These are phyloP conservation scores for Malacoctenus gilli DNA, from an alignment of 2,797 vertebrate species.

Conservation along the genomic window DNA sequence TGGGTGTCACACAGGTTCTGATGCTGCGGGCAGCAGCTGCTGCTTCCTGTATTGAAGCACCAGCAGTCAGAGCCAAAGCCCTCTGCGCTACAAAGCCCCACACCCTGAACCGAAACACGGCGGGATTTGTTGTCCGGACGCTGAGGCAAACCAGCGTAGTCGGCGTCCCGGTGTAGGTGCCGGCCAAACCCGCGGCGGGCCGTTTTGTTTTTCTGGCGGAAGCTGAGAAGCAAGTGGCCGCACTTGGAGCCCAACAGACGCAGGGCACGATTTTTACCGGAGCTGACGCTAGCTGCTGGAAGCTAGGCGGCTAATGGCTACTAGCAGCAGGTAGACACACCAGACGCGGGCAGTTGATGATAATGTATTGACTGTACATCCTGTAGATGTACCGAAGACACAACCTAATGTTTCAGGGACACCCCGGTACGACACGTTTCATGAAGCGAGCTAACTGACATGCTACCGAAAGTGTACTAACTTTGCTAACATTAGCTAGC, in stretches of 20 bases:
- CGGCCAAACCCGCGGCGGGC: constrained; percentile 26
- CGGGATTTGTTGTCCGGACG: constrained; percentile 23
- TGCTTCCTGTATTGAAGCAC: constrained; percentile 80
- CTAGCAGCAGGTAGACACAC: constrained; percentile 64
- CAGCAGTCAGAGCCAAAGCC: constrained; percentile 40
- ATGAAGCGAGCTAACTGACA: constrained; percentile 47
- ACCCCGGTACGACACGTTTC: constrained; percentile 33
- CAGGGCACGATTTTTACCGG: constrained; percentile 54
- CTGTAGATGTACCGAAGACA: constrained; percentile 20
- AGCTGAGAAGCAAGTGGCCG: constrained; percentile 35
- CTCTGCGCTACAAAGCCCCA: constrained; percentile 27
- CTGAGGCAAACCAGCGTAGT: constrained; percentile 19
- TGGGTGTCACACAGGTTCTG: constrained; percentile 62
- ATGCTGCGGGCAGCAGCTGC: constrained; percentile 72
- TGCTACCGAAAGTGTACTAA: constrained; percentile 57
- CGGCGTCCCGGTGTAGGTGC: constrained; percentile 33
- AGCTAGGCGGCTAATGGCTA: constrained; percentile 69
- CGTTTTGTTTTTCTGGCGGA: constrained; percentile 17
- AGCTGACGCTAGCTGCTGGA: constrained; percentile 64
- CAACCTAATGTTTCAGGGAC: constrained; percentile 3
- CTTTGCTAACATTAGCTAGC: constrained; percentile 69
- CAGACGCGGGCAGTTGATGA: constrained; percentile 13
- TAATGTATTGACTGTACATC: constrained; percentile 24
- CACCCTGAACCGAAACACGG: constrained; percentile 34
- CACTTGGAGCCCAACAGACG: constrained; percentile 37